Conservation (phyloP, 2,797 vertebrate species). For the Acanthurus tractus region DNA sequence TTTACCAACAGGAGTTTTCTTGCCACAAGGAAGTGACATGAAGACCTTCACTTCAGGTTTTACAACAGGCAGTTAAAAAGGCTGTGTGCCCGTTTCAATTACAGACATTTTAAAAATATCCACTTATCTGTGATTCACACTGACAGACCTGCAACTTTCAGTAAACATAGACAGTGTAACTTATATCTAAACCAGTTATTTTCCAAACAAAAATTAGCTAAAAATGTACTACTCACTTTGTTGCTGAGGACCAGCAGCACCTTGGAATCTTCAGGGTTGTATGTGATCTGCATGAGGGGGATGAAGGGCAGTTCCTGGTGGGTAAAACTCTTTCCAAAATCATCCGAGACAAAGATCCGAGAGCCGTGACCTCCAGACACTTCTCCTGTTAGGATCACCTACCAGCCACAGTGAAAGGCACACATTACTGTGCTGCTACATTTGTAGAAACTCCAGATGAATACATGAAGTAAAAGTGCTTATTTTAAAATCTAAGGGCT, state of each 20-base stretch:
- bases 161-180: not conserved
- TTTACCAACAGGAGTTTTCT: slow-evolving; percentile 5
- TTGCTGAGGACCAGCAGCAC: slow-evolving; percentile 88
- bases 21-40: slow-evolving; percentile 14
- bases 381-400: slow-evolving; percentile 95
- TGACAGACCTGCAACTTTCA: too few species aligned
- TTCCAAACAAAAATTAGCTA: not conserved
- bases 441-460: not conserved
- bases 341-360: slow-evolving; percentile 90
- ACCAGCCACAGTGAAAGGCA: slow-evolving; percentile 21
- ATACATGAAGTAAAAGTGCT: not conserved
- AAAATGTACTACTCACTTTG: slow-evolving; percentile 80
- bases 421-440: not conserved
- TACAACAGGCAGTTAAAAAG: slow-evolving; percentile 1
- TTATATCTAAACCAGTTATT: slow-evolving; percentile 5
- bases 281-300: slow-evolving; percentile 89
- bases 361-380: slow-evolving; percentile 86
- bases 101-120: not conserved
- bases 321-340: slow-evolving; percentile 90
- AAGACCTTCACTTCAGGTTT: slow-evolving; percentile 14
- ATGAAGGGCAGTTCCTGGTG: slow-evolving; percentile 89
- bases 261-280: slow-evolving; percentile 86
- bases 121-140: too few species aligned
- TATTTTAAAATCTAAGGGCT: not conserved
- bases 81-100: not conserved